These are phyloP conservation scores for Smittia aterrima DNA, from an alignment of 2,888 invertebrate species.

Conservation along the genomic window DNA sequence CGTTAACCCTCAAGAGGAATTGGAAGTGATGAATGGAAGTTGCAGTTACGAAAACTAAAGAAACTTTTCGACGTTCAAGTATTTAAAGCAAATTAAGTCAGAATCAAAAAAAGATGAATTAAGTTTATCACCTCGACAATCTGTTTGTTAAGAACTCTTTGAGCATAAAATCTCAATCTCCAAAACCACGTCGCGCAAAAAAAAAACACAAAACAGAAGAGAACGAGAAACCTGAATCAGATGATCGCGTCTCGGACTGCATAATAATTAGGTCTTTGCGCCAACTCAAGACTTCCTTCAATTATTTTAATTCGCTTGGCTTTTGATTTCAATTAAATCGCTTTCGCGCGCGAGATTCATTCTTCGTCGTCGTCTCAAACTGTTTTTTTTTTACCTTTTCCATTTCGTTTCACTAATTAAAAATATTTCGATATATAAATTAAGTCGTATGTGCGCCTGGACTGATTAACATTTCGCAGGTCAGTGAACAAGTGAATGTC, in stretches of 20 bases:
- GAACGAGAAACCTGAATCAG: no score
- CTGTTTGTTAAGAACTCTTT: background rate
- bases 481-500: slow-evolving; percentile 24
- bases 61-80: no score
- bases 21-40: background rate
- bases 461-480: slow-evolving; percentile 25
- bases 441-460: slow-evolving; percentile 29
- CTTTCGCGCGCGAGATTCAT: no score
- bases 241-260: background rate
- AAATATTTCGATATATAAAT: slow-evolving; percentile 36
- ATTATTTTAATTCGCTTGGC: slow-evolving; percentile 35
- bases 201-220: no score
- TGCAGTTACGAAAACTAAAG: background rate
- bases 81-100: background rate
- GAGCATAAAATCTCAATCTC: background rate
- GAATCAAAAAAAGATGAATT: background rate
- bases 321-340: slow-evolving; percentile 35
- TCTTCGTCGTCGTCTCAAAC: no score
- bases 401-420: slow-evolving; percentile 31
- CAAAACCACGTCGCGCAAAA: no score
- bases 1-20: background rate
- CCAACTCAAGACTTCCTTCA: background rate
- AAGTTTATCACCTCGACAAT: background rate
- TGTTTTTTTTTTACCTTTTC: slow-evolving; percentile 15
- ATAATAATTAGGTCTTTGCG: slow-evolving; percentile 3